Evolutionary conservation across 2,888 invertebrate genomes (phyloP).

Genomic region (Drosophila mimetica): DNA sequence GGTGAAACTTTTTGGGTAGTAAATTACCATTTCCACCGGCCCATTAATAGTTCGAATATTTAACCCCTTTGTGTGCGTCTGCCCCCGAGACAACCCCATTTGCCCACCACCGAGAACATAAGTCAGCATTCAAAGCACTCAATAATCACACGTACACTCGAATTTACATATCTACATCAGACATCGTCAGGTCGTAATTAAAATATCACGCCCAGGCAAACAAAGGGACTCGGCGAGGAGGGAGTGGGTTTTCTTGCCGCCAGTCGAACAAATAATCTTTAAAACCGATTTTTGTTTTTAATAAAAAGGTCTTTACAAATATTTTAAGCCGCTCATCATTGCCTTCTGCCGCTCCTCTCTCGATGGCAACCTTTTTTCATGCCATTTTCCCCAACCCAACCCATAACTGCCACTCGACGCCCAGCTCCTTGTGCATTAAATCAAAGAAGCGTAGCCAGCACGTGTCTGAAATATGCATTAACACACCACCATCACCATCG

Average conservation of each 20-base stretch:
- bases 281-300: constrained; percentile 70
- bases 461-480: constrained; percentile 81
- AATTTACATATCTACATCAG: constrained; percentile 54
- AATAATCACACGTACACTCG: constrained; percentile 47
- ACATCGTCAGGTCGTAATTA: constrained; percentile 62
- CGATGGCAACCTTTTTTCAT: constrained; percentile 34
- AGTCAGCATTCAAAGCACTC: constrained; percentile 66
- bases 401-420: constrained; percentile 12
- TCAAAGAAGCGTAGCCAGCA: constrained; percentile 78
- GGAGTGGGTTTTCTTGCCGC: constrained; percentile 25
- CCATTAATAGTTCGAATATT: constrained; percentile 41
- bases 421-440: constrained; percentile 66
- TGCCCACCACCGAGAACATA: constrained; percentile 22
- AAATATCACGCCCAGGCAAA: constrained; percentile 77
- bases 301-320: constrained; percentile 77
- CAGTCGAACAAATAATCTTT: constrained; percentile 63
- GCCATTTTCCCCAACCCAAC: constrained; percentile 5
- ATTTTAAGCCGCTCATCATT: constrained; percentile 79
- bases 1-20: constrained; percentile 31
- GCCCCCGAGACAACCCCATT: background rate
- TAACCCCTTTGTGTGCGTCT: constrained; percentile 34
- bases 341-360: constrained; percentile 44
- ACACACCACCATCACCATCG: constrained; percentile 58
- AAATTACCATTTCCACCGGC: constrained; percentile 34
- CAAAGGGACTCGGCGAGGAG: constrained; percentile 20